These are phyloP conservation scores for Platysternon megacephalum DNA, from an alignment of 2,113 vertebrate genomes.

Conservation along the genomic window DNA sequence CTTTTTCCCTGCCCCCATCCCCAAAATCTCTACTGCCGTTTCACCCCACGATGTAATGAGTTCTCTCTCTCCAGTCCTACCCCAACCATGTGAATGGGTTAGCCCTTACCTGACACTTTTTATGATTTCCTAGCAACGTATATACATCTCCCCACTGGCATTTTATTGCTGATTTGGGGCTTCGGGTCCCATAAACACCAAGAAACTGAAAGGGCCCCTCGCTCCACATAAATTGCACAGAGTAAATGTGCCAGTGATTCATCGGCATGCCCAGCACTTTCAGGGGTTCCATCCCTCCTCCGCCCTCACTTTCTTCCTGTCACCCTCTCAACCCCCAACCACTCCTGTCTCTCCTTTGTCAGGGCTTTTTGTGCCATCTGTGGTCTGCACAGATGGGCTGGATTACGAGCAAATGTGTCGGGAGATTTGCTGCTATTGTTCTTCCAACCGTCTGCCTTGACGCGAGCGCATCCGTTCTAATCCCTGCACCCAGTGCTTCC, in stretches of 20 bases:
- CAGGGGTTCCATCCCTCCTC: not conserved
- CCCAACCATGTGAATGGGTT: not conserved
- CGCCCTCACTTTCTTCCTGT: not conserved
- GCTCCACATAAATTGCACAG: not conserved
- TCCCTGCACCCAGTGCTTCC: not conserved
- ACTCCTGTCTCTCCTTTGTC: constrained; percentile 2
- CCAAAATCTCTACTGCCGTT: not conserved
- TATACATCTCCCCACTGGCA: constrained; percentile 22
- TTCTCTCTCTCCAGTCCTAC: not conserved
- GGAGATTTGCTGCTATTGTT: not conserved
- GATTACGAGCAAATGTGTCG: not conserved
- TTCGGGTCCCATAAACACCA: constrained; percentile 24
- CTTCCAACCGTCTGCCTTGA: not conserved
- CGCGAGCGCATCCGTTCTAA: not conserved
- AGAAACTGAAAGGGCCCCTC: not conserved
- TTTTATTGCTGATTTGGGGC: constrained; percentile 44
- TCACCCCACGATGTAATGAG: fast-evolving
- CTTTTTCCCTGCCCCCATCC: not conserved
- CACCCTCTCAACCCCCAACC: constrained; percentile 11
- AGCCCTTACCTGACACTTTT: constrained; percentile 13
- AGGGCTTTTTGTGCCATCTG: constrained; percentile 40
- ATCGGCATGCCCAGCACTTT: not conserved
- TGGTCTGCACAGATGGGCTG: constrained; percentile 33
- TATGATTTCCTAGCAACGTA: constrained; percentile 7
- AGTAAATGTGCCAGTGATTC: not conserved